phyloP scores from a whole-genome alignment of 2,797 vertebrate species.

The Gambusia yucatana region DNA sequence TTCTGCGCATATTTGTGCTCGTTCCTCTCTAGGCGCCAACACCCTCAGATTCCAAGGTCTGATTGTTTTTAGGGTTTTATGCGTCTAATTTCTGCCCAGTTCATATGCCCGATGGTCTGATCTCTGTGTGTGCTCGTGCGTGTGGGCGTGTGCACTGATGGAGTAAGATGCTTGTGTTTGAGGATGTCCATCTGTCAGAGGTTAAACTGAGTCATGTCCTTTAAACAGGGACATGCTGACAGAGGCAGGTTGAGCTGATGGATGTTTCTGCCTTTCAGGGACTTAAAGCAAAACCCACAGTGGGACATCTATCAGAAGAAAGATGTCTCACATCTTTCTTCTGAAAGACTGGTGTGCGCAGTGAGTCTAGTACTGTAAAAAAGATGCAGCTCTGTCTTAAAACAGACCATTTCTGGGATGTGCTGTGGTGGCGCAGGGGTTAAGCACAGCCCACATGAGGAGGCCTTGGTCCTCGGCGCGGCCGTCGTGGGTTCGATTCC shows the following conservation, averaged over 20 bases:
- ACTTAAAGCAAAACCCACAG: conserved; percentile 21
- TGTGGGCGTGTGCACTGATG: conserved; percentile 2
- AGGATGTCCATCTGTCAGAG: conserved; percentile 51
- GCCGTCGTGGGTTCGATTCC: too few relatives aligned
- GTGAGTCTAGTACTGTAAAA: not conserved
- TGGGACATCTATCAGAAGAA: conserved; percentile 4
- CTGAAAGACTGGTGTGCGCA: not conserved
- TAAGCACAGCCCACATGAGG: too few relatives aligned
- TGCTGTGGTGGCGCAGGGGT: too few relatives aligned
- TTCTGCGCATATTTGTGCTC: not conserved
- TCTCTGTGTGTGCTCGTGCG: not conserved
- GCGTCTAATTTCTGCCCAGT: not conserved
- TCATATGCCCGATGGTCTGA: conserved; percentile 6
- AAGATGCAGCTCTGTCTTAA: not conserved
- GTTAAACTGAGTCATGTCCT: conserved; percentile 53
- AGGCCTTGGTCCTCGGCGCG: too few relatives aligned
- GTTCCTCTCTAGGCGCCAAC: not conserved
- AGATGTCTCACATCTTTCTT: not conserved
- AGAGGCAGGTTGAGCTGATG: conserved; percentile 38
- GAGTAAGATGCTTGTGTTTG: conserved; percentile 5
- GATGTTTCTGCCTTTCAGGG: conserved; percentile 32
- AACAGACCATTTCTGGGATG: not conserved
- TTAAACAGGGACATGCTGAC: conserved; percentile 51
- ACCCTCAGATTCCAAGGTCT: not conserved
- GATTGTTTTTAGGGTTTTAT: not conserved